Evolutionary conservation across 2,113 vertebrate species (phyloP).

Genomic region (Forbesichthys agassizii): DNA sequence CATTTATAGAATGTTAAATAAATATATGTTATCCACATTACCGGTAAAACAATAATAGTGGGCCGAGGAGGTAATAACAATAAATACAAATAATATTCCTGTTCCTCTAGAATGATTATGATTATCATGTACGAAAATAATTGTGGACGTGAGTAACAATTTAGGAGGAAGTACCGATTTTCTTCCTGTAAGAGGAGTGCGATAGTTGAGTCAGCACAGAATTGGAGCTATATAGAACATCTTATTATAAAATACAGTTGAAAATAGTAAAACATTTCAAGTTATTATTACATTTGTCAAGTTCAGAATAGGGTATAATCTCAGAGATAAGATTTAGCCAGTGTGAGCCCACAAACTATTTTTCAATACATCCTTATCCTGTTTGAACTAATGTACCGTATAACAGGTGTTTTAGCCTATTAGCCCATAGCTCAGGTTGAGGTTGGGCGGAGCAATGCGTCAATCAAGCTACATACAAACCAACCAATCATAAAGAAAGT

Average conservation of each 20-base stretch:
- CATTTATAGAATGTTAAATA: too few species aligned
- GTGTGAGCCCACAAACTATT: background rate
- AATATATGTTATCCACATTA: too few species aligned
- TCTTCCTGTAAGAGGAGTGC: slow-evolving; percentile 1
- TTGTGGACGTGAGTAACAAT: background rate
- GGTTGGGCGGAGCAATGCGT: too few species aligned
- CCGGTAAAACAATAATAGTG: too few species aligned
- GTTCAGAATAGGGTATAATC: too few species aligned
- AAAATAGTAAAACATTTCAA: background rate
- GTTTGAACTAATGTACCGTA: too few species aligned
- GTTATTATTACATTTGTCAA: background rate
- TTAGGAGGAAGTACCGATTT: background rate
- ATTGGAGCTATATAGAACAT: background rate
- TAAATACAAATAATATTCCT: background rate
- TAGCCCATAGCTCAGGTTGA: too few species aligned
- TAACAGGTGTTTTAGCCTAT: too few species aligned
- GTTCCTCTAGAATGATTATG: background rate
- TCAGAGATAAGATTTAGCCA: background rate
- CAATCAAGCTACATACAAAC: too few species aligned
- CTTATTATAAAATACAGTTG: background rate
- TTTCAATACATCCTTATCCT: background rate
- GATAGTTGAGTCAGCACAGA: background rate
- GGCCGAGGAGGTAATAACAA: too few species aligned
- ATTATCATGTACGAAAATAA: background rate
- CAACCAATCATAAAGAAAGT: too few species aligned